Evolutionary conservation across 2,797 vertebrate species (phyloP).

Genomic region (Leucoraja ocellata): DNA sequence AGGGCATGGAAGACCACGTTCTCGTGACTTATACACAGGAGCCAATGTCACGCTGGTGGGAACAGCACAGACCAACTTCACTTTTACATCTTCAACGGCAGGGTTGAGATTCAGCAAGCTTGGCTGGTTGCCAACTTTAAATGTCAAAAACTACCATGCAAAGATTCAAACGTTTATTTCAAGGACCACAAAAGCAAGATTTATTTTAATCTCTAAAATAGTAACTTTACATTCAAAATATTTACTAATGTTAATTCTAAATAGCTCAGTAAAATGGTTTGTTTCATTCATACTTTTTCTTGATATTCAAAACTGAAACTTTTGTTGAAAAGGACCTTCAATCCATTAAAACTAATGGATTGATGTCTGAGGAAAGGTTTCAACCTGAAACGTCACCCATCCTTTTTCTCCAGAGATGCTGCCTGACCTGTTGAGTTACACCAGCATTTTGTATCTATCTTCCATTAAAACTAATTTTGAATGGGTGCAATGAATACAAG

Average conservation of each 20-base stretch:
- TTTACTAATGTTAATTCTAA: neutral
- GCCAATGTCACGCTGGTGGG: slow-evolving; percentile 51
- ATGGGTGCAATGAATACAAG: neutral
- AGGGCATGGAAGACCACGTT: slow-evolving; percentile 48
- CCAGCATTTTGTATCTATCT: no score
- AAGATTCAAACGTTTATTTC: neutral
- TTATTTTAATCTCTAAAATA: neutral
- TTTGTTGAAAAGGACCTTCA: neutral
- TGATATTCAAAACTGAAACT: neutral
- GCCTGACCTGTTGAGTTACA: no score
- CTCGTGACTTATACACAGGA: slow-evolving; percentile 46
- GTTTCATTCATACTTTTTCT: neutral
- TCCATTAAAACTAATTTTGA: neutral
- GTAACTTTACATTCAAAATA: neutral
- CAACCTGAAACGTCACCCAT: no score
- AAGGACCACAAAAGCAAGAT: neutral
- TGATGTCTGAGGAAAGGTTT: no score
- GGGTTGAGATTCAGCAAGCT: slow-evolving; percentile 49
- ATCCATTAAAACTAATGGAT: neutral
- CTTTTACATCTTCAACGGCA: slow-evolving; percentile 51
- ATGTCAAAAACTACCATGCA: slow-evolving; percentile 50
- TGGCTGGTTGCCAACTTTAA: slow-evolving; percentile 52
- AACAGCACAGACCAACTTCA: slow-evolving; percentile 50
- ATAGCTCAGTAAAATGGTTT: neutral
- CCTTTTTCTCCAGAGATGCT: no score